Conservation (phyloP, 2,888 invertebrate genomes). For the Drosophila meridionalis region DNA sequence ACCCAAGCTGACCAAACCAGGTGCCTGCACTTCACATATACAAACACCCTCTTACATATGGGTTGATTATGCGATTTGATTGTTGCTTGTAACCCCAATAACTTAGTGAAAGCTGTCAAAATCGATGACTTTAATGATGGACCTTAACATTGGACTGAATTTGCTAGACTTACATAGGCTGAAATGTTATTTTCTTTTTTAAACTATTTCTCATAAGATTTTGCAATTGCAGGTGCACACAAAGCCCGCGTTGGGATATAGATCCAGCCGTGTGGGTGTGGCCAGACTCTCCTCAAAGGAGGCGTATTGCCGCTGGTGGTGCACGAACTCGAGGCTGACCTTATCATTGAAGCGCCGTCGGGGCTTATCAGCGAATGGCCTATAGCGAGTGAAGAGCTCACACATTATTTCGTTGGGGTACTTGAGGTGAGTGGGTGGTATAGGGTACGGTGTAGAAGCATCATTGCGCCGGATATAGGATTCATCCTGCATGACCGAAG, state of each 20-base stretch:
- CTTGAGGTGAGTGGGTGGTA: constrained; percentile 66
- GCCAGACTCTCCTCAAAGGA: constrained; percentile 67
- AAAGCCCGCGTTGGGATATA: constrained; percentile 47
- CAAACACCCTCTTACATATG: constrained; percentile 2
- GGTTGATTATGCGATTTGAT: constrained; percentile 5
- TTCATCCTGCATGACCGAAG: constrained; percentile 82
- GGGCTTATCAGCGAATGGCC: constrained; percentile 57
- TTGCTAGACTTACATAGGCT: neutral
- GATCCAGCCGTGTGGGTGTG: constrained; percentile 40
- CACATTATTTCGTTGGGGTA: constrained; percentile 78
- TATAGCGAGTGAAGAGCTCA: constrained; percentile 73
- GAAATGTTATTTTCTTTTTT: neutral
- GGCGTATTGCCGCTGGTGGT: constrained; percentile 59
- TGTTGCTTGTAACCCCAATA: constrained; percentile 39
- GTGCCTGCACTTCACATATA: constrained; percentile 50
- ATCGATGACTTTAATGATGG: constrained; percentile 8
- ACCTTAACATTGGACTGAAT: constrained; percentile 11
- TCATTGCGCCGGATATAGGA: constrained; percentile 65
- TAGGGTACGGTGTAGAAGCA: constrained; percentile 73
- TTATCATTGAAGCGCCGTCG: constrained; percentile 69
- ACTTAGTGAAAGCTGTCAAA: constrained; percentile 14
- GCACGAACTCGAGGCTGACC: constrained; percentile 66
- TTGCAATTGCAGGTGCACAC: constrained; percentile 64
- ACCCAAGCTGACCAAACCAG: constrained; percentile 51
- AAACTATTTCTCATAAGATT: neutral